phyloP scores from a whole-genome alignment of 2,888 invertebrate genomes.

The Malacosoma neustria region DNA sequence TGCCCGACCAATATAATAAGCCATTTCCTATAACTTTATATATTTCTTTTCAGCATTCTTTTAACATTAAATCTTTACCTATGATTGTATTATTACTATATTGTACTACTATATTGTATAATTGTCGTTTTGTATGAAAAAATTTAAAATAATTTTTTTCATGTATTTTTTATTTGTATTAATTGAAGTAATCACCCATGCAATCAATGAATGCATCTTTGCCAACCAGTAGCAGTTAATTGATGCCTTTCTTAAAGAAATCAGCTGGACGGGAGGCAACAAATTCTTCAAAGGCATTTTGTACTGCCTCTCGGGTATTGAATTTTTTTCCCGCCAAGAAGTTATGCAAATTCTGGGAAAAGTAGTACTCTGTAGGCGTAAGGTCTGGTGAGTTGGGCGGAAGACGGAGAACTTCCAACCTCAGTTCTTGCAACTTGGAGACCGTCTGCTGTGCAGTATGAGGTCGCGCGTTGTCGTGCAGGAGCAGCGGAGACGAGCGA shows the following conservation, averaged over 20 bases:
- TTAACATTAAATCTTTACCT: too few relatives aligned
- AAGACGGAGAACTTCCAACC: conserved; percentile 6
- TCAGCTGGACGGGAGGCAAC: conserved; percentile 1
- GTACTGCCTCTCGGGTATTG: conserved; percentile 8
- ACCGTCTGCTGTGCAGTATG: too few relatives aligned
- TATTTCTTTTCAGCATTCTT: too few relatives aligned
- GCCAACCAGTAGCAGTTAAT: conserved; percentile 4
- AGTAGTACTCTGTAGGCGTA: conserved; percentile 9
- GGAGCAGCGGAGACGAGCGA: too few relatives aligned
- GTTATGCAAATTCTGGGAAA: conserved; percentile 9
- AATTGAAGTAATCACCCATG: not conserved
- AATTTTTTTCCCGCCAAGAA: conserved; percentile 7
- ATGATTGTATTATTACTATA: too few relatives aligned
- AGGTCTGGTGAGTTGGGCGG: conserved; percentile 4
- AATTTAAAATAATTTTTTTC: not conserved
- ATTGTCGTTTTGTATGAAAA: not conserved
- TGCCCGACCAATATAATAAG: too few relatives aligned
- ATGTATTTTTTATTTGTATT: not conserved
- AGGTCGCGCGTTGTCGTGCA: too few relatives aligned
- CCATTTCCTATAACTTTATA: too few relatives aligned
- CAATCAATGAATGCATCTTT: conserved; percentile 1
- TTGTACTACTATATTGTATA: too few relatives aligned
- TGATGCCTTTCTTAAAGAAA: conserved; percentile 4
- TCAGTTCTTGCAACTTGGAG: conserved; percentile 4
- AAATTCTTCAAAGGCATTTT: conserved; percentile 1